Evolutionary conservation across 2,797 vertebrate species (phyloP).

Genomic region (Vireo griseus): DNA sequence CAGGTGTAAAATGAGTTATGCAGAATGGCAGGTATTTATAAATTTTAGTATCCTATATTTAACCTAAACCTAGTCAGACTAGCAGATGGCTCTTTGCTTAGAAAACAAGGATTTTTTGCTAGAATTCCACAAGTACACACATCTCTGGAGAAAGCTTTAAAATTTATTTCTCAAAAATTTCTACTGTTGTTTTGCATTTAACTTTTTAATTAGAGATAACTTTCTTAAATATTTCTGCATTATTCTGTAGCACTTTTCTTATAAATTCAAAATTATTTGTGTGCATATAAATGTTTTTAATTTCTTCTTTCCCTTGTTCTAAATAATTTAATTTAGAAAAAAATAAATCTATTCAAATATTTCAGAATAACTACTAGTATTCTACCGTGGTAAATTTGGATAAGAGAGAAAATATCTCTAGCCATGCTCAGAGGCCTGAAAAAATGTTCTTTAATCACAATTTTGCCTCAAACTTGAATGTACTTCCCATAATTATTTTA

Average conservation of each 20-base stretch:
- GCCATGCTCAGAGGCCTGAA: not conserved
- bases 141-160: not conserved
- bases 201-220: not conserved
- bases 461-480: not conserved
- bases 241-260: not conserved
- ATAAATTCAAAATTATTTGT: not conserved
- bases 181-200: not conserved
- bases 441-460: not conserved
- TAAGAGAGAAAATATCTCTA: not conserved
- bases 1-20: not conserved
- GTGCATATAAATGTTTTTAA: not conserved
- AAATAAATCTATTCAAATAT: not conserved
- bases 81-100: not conserved
- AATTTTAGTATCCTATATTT: not conserved
- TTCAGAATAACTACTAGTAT: not conserved
- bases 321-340: not conserved
- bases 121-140: not conserved
- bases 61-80: not conserved
- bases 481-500: not conserved
- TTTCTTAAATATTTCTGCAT: not conserved
- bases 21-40: not conserved
- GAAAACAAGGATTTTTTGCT: not conserved
- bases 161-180: not conserved
- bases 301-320: not conserved
- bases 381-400: not conserved